Percentiles rank a stretch among this genome's conserved stretches.
phyloP scores from a whole-genome alignment of 2,797 vertebrate species.

The Champsocephalus gunnari region DNA sequence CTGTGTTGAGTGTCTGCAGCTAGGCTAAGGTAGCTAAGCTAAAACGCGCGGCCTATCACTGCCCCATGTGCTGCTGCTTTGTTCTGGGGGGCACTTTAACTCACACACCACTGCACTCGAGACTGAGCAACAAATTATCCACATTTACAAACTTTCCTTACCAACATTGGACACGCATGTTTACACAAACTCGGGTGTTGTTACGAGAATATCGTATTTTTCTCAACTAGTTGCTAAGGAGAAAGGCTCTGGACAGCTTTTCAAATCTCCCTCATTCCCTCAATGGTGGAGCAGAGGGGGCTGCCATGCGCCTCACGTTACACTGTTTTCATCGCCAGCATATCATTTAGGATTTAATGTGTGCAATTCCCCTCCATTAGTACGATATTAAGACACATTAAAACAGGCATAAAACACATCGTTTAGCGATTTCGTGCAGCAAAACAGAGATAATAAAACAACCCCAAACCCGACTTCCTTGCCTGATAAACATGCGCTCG shows the following conservation, averaged over 20 bases:
- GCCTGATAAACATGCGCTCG: slow-evolving; percentile 85
- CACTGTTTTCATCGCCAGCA: slow-evolving; percentile 82
- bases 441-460: slow-evolving; percentile 37
- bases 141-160: slow-evolving; percentile 49
- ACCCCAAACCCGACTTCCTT: slow-evolving; percentile 85
- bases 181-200: background rate
- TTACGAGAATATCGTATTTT: background rate
- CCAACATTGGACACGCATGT: background rate
- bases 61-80: slow-evolving; percentile 93
- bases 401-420: slow-evolving; percentile 31
- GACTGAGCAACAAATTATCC: slow-evolving; percentile 55
- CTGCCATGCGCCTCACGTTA: slow-evolving; percentile 89
- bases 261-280: slow-evolving; percentile 95
- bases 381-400: background rate
- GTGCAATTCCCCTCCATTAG: background rate
- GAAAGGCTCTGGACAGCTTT: slow-evolving; percentile 80
- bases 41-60: slow-evolving; percentile 83
- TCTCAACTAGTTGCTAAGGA: slow-evolving; percentile 48
- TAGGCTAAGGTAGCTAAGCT: slow-evolving; percentile 64
- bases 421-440: background rate
- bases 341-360: slow-evolving; percentile 41
- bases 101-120: slow-evolving; percentile 85
- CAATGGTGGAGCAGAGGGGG: slow-evolving; percentile 84
- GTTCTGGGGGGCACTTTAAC: slow-evolving; percentile 92
- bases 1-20: slow-evolving; percentile 25